Percentiles rank a stretch among this genome's conserved stretches.
These are phyloP conservation scores for Spongilla lacustris DNA, from an alignment of 37 sponge, comb jelly and placozoan genomes.

Conservation along the genomic window DNA sequence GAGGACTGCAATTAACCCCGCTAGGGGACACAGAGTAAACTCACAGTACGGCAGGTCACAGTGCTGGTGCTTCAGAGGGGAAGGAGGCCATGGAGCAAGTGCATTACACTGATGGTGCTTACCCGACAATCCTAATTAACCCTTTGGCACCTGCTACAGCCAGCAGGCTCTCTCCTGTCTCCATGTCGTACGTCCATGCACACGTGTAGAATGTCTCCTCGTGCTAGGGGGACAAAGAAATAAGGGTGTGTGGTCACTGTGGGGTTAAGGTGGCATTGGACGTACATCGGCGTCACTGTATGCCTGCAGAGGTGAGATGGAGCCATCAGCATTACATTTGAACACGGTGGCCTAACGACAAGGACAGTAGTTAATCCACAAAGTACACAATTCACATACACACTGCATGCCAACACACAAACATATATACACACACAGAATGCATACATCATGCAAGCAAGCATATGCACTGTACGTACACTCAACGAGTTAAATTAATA, in stretches of 20 bases:
- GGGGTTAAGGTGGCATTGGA: not conserved
- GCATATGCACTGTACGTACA: too few species aligned
- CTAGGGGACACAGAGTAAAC: constrained; percentile 8
- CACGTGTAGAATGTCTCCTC: constrained; percentile 91
- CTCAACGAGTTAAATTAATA: too few species aligned
- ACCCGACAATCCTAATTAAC: constrained; percentile 75
- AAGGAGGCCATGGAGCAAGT: not conserved
- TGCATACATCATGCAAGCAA: too few species aligned
- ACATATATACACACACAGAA: too few species aligned
- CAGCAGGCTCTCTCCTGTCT: constrained; percentile 61
- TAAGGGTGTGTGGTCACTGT: not conserved
- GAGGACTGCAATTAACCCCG: not conserved
- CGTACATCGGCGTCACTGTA: constrained; percentile 84
- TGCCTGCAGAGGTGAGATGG: constrained; percentile 62
- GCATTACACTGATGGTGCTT: not conserved
- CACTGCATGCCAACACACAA: not conserved
- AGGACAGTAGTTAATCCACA: too few species aligned
- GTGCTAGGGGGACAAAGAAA: constrained; percentile 16
- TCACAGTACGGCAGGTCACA: constrained; percentile 44
- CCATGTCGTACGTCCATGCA: constrained; percentile 73
- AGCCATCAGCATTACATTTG: constrained; percentile 64
- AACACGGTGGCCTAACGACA: constrained; percentile 69
- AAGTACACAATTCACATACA: too few species aligned
- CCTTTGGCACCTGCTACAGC: constrained; percentile 88
- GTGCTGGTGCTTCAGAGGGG: constrained; percentile 26